These are phyloP conservation scores for Poecilia gillii DNA, from an alignment of 2,797 vertebrate genomes.

Conservation along the genomic window DNA sequence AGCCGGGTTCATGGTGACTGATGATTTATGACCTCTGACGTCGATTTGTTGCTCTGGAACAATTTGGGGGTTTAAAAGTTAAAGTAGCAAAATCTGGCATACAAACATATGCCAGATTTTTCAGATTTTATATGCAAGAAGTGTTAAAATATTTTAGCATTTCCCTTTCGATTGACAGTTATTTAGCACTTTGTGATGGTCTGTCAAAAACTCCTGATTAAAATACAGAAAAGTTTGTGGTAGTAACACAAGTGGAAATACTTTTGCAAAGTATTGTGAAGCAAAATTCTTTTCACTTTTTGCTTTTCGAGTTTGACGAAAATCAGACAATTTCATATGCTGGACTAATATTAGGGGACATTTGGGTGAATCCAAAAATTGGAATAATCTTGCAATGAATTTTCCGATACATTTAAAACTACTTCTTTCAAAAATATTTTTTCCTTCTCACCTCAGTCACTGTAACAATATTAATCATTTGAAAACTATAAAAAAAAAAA, in stretches of 20 bases:
- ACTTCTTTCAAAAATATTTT: not conserved
- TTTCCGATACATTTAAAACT: not conserved
- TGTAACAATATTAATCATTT: not conserved
- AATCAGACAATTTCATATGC: not conserved
- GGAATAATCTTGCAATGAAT: not conserved
- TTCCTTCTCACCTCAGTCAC: not conserved
- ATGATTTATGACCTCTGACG: not conserved
- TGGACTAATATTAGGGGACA: not conserved
- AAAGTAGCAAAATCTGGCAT: not conserved
- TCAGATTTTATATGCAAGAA: not conserved
- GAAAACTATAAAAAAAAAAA: not conserved
- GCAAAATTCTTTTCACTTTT: not conserved
- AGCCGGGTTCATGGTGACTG: not conserved
- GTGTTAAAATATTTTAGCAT: not conserved
- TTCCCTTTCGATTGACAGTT: not conserved
- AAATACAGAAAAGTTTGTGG: not conserved
- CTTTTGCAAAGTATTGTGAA: not conserved
- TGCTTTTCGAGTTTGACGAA: not conserved
- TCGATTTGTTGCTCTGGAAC: not conserved
- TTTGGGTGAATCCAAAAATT: not conserved
- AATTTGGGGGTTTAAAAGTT: not conserved
- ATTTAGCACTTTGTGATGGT: not conserved
- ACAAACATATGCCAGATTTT: not conserved
- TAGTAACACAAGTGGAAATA: not conserved
- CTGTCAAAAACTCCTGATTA: not conserved